These are phyloP conservation scores for Triops cancriformis DNA, from an alignment of 1,140 invertebrate genomes.

Conservation along the genomic window DNA sequence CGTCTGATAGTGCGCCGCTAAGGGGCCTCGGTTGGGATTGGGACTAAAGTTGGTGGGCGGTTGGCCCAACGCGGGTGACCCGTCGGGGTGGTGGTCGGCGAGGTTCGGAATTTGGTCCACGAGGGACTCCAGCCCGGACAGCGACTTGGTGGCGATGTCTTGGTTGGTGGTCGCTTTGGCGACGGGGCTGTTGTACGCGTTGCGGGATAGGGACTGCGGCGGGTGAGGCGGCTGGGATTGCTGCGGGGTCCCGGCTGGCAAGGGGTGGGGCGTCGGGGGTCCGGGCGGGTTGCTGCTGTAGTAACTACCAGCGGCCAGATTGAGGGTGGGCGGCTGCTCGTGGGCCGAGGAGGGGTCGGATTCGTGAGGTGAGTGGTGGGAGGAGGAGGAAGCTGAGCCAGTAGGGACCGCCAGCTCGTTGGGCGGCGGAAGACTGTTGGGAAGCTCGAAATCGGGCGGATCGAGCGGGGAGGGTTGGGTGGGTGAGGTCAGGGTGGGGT, in stretches of 20 bases:
- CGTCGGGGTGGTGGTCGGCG: slow-evolving; percentile 38
- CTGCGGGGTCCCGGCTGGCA: slow-evolving; percentile 31
- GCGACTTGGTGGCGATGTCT: slow-evolving; percentile 73
- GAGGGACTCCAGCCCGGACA: slow-evolving; percentile 78
- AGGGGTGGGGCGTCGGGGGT: slow-evolving; percentile 35
- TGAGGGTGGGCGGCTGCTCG: slow-evolving; percentile 17
- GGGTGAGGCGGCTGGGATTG: slow-evolving; percentile 23
- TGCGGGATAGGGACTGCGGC: slow-evolving; percentile 26
- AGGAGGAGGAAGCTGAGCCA: slow-evolving; percentile 29
- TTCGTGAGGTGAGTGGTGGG: slow-evolving; percentile 21
- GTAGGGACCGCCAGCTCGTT: slow-evolving; percentile 30
- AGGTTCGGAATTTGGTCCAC: slow-evolving; percentile 86
- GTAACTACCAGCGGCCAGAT: not conserved
- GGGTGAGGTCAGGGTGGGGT: not conserved
- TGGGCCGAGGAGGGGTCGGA: not conserved
- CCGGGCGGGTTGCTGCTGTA: slow-evolving; percentile 33
- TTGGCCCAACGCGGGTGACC: slow-evolving; percentile 30
- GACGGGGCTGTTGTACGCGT: slow-evolving; percentile 7
- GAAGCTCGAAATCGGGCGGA: slow-evolving; percentile 67
- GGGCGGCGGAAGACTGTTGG: slow-evolving; percentile 48
- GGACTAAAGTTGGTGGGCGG: slow-evolving; percentile 25
- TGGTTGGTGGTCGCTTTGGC: slow-evolving; percentile 37
- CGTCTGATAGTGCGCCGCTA: slow-evolving; percentile 18
- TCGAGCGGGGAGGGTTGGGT: slow-evolving; percentile 41
- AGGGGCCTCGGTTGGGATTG: not conserved